Percentiles rank a stretch among this genome's conserved stretches.
Evolutionary conservation across 1,140 invertebrate species (phyloP).

Genomic region (Argopecten irradians): DNA sequence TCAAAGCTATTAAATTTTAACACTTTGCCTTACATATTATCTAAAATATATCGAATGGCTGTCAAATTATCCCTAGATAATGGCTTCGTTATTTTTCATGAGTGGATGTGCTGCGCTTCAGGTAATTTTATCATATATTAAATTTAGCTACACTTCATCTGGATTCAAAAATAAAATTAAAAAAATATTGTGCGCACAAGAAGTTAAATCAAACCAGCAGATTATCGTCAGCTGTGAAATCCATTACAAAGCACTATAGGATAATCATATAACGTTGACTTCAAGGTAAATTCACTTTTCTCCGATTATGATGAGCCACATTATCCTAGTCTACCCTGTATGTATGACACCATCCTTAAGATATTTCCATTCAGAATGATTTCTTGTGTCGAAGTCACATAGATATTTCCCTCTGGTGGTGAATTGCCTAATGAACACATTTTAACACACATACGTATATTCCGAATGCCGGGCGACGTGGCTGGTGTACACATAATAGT

Average conservation of each 20-base stretch:
- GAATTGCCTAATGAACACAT: not conserved
- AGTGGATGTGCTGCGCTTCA: not conserved
- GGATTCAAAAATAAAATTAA: not conserved
- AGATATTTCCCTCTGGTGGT: constrained; percentile 4
- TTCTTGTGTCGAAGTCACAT: not conserved
- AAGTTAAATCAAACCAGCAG: not conserved
- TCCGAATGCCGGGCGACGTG: not conserved
- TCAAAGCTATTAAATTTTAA: not conserved
- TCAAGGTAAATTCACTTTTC: not conserved
- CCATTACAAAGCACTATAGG: not conserved
- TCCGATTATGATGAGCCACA: not conserved
- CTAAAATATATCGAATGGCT: not conserved
- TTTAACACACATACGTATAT: constrained; percentile 22
- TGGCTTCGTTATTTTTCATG: not conserved
- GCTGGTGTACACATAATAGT: constrained; percentile 8
- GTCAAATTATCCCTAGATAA: not conserved
- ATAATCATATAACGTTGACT: not conserved
- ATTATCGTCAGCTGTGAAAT: not conserved
- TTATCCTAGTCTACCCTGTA: not conserved
- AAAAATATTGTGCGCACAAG: too few species aligned
- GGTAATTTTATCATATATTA: not conserved
- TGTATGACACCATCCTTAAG: not conserved
- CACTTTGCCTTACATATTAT: not conserved
- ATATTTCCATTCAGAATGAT: not conserved
- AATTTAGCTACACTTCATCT: not conserved